Evolutionary conservation across 2,797 vertebrate species (phyloP), one percentile per base, ranked within the genome.

Genomic region (Chelonia mydas): DNA sequence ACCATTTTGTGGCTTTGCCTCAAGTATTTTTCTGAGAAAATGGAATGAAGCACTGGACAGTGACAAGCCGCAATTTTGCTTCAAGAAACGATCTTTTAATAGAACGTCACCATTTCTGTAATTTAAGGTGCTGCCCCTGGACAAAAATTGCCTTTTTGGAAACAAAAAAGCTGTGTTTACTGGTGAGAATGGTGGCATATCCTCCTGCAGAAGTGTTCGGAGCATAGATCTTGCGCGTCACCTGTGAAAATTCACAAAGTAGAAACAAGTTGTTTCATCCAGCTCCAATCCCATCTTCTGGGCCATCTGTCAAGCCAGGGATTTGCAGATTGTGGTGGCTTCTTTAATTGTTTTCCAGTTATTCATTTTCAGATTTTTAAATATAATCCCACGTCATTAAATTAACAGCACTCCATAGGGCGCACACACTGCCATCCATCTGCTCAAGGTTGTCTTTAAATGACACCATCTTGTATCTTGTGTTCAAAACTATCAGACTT

Each of bases 391-490:
- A 94, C 91, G 91, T 91, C 68, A 41, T 96, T 98, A 87, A 97
- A 96, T 97, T 97, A 98, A 96, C 96, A 97, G 90, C 87, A 83
- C 72, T 96, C 84, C 96, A 90, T 89, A 90, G 92, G 93, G 91
- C 91, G 86, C 78, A 84, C 86, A 28, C 91, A 90, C 91, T 93
- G 80, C 83, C 84, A 95, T 95, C 97, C 96, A 97, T 98, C 97
- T 98, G 97, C 93, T 98, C 83, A 89, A 96, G 95, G 90, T 90
- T 97, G 94, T 96, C 96, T 96, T 95, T 92, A 96, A 97, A 92
- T 94, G 95, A 96, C 95, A 97, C 92, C 5, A 17, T 92, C 96
- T 96, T 97, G 78, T 96, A 93, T 92, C 85, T 96, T 88, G 65
- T 96, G 97, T 97, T 97, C 84, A 16, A 90, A 97, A 95, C 97